Evolutionary conservation across 2,888 invertebrate species (phyloP), one percentile per base, ranked within the genome.

Genomic region (Boloria euphrosyne): DNA sequence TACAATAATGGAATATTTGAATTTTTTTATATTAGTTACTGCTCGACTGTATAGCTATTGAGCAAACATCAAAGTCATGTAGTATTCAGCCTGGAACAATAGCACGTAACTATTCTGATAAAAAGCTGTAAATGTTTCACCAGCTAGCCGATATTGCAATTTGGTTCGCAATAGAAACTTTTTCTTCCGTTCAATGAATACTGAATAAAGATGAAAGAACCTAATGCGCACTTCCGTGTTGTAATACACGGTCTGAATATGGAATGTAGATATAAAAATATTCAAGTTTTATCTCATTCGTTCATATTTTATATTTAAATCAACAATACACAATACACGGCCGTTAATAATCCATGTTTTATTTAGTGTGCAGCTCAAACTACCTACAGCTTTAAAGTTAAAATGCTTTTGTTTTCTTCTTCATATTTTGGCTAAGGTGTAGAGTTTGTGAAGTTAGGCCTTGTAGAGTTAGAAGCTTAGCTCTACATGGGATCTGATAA

Each of bases 71-170:
- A 59, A 49, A 49, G 6, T 31, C 58, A 31, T 54, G 49, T 55
- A 10, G 31, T 55, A 43, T 43, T 49, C 18, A 31, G 10, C 22
- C 22, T 55, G 50, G 22, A 63, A 55, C 55, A 63, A 63, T 57
- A 63, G 55, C 22, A 38, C 51, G 50, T 53, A 38, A 38, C 31
- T 10, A 64, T 67, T 67, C 60, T 54, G 52, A 44, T 54, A 47
- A 57, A 67, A 63, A 64, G 46, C 38, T 27, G 59, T 55, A 64
- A 61, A 67, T 52, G 17, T 63, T 60, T 22, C 44, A 44, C 50
- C 44, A 63, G 61, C 74, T 76, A 76, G 69, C 70, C 73, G 74
- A 76, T 80, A 79, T 78, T 79, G 77, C 75, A 75, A 75, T 76
- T 77, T 76, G 73, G 65, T 71, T 66, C 68, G 72, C 75, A 73